Evolutionary conservation across 2,797 vertebrate species (phyloP), one percentile per base, ranked within the genome.

Genomic region (Squalus acanthias): DNA sequence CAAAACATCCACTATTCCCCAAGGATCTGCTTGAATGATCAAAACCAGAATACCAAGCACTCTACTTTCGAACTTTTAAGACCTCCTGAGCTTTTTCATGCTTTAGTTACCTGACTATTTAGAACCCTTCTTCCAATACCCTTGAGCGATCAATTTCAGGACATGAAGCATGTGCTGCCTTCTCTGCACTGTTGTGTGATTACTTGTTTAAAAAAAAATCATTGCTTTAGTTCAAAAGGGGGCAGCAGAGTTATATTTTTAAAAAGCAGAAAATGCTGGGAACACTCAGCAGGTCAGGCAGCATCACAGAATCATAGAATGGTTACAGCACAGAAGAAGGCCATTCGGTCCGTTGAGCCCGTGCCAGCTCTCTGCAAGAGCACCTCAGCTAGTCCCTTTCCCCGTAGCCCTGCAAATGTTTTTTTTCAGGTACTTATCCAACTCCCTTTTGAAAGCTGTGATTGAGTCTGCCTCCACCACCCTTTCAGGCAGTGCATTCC

Each of bases 171-270:
- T 76, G 24, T 29, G 74, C 74, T 29, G 24, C 24, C 74, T 76
- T 29, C 7, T 76, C 24, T 76, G 24, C 46, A 33, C 60, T 46
- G 46, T 33, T 46, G 29, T 24, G 60, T 50, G 60, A 91, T 91
- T 91, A 22, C 39, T 53, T 29, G 60, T 53, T 91, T 91, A 57
- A 57, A 91, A 53, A 29, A 96, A 65, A 53, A 63, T 63, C 60
- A 63, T 63, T 63, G 60, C 60, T 63, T 63, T 63, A 63, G 8
- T 39, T 82, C 96, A 96, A n/a, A 69, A 82, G 96, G 96, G 96
- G 96, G 96, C 96, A 96, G 96, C 95, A 96, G 92, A 96, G 12
- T 2, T 33, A 33, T 2, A 67, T 67, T 67, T 67, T 67, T 15
- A 13, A 17, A 67, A 67, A 67, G 13, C 65, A 67, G 12, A 67